Percentiles rank a stretch among this genome's conserved stretches.
These are phyloP conservation scores for Amphiprion ocellaris DNA, from an alignment of 2,113 vertebrate genomes.

Conservation along the genomic window DNA sequence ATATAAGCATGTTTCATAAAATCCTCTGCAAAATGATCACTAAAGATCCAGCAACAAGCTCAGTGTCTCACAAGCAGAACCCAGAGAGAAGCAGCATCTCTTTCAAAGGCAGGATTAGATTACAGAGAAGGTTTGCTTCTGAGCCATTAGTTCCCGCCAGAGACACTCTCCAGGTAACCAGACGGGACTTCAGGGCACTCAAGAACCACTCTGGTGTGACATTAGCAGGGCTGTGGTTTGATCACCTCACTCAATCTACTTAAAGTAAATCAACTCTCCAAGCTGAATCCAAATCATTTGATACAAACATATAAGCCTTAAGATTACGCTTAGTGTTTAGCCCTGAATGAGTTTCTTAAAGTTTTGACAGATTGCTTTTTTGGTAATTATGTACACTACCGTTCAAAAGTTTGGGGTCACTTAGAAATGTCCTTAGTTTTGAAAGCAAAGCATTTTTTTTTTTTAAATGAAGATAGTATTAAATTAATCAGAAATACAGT, in stretches of 20 bases:
- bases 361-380: background rate
- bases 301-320: too few species aligned
- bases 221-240: background rate
- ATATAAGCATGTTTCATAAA: background rate
- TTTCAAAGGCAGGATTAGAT: slow-evolving; percentile 5
- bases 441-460: too few species aligned
- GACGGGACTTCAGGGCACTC: slow-evolving; percentile 14
- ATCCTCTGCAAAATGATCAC: background rate
- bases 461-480: too few species aligned
- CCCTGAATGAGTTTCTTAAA: background rate
- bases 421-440: too few species aligned
- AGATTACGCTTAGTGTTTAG: background rate
- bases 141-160: slow-evolving; percentile 36
- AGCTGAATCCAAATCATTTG: background rate
- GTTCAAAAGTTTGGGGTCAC: too few species aligned
- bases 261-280: background rate
- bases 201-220: slow-evolving; percentile 15
- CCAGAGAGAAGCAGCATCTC: background rate
- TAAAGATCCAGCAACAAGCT: background rate
- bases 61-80: background rate
- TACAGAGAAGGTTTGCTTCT: slow-evolving; percentile 14
- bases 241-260: slow-evolving; percentile 22
- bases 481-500: too few species aligned
- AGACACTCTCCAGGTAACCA: slow-evolving; percentile 22
- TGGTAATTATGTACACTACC: too few species aligned